Conservation (phyloP, 2,888 invertebrate genomes). For the Rambutsinella grinnellia region DNA sequence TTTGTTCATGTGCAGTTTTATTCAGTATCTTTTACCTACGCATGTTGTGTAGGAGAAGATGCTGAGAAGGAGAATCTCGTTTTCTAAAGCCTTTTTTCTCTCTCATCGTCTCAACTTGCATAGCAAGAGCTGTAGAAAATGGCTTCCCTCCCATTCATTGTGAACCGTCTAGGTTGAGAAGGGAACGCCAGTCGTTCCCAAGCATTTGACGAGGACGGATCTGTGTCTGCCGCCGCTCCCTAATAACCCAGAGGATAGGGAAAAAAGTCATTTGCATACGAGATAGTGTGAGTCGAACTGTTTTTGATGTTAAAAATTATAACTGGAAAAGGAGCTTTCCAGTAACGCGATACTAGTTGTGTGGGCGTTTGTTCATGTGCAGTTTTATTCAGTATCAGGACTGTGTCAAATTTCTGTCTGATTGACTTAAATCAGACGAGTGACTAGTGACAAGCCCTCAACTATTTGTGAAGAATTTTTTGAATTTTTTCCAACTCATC, state of each 20-base stretch:
- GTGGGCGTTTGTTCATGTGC: no score
- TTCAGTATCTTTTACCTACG: no score
- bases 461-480: conserved; percentile 9
- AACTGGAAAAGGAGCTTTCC: no score
- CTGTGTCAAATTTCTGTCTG: neutral
- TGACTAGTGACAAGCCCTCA: neutral
- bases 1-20: neutral
- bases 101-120: neutral
- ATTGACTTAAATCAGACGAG: neutral
- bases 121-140: no score
- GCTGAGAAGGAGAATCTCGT: neutral
- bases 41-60: no score
- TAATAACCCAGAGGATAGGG: no score
- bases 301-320: no score
- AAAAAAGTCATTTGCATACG: no score
- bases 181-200: conserved; percentile 30
- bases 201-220: conserved; percentile 38
- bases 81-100: neutral
- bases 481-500: conserved; percentile 22
- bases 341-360: no score
- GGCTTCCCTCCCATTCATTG: neutral
- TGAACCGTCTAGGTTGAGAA: neutral
- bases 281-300: no score
- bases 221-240: conserved; percentile 40
- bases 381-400: neutral